phyloP scores from a whole-genome alignment of 2,113 vertebrate species.

The Malaclemys terrapin region DNA sequence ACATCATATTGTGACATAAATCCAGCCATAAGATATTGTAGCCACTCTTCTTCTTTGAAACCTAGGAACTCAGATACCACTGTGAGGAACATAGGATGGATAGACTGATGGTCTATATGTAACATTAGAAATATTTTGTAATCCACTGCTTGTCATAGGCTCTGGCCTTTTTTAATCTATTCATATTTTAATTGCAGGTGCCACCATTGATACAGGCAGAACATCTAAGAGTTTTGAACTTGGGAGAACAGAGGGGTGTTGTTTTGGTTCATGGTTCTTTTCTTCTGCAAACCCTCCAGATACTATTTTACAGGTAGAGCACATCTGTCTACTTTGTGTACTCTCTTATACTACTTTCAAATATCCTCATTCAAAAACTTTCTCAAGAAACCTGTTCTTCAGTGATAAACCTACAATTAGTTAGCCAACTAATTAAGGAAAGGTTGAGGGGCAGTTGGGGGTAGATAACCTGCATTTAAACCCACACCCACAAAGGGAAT shows the following conservation, averaged over 20 bases:
- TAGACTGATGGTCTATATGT: background rate
- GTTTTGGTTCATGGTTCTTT: background rate
- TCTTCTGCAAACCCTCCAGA: background rate
- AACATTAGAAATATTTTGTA: background rate
- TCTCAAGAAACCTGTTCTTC: background rate
- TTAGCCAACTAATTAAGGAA: background rate
- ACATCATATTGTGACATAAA: background rate
- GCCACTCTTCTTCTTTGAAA: background rate
- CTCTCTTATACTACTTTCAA: background rate
- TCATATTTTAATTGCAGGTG: background rate
- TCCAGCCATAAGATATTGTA: background rate
- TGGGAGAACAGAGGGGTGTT: background rate
- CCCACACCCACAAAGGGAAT: background rate
- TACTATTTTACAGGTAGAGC: conserved; percentile 5
- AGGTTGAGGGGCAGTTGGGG: background rate
- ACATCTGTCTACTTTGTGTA: background rate
- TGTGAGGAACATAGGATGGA: background rate
- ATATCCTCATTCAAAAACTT: background rate
- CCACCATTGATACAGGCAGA: conserved; percentile 13
- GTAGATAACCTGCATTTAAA: background rate
- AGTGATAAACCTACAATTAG: background rate
- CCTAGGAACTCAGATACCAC: background rate
- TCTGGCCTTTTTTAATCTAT: background rate
- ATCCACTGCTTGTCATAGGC: background rate
- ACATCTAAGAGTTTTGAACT: background rate